A percentile compares a stretch with the other conserved stretches of the same genome.
Evolutionary conservation across 2,888 invertebrate genomes (phyloP).

Genomic region (Tenthredo scrophulariae): DNA sequence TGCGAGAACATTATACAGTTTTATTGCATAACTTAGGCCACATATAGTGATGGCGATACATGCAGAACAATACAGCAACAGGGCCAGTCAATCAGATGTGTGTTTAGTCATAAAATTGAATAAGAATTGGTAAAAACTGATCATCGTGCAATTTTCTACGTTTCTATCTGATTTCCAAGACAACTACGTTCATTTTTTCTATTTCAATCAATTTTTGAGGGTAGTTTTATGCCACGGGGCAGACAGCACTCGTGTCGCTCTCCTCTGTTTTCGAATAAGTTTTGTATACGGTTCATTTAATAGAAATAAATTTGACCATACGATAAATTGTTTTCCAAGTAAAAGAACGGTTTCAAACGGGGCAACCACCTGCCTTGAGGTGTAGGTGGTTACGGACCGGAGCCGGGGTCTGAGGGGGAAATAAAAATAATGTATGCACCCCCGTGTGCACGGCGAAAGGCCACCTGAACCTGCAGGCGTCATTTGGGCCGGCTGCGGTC

Average conservation of each 20-base stretch:
- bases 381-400: slow-evolving; percentile 70
- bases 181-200: neutral
- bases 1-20: neutral
- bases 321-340: slow-evolving; percentile 34
- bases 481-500: slow-evolving; percentile 73
- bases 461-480: slow-evolving; percentile 77
- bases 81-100: neutral
- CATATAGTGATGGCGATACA: neutral
- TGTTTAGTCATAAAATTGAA: neutral
- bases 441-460: slow-evolving; percentile 71
- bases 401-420: slow-evolving; percentile 64
- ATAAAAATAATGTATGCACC: slow-evolving; percentile 77
- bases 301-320: neutral
- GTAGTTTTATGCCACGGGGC: neutral
- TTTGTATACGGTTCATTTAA: neutral
- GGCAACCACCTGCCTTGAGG: slow-evolving; percentile 73
- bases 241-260: neutral
- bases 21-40: neutral
- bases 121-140: neutral
- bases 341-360: slow-evolving; percentile 19
- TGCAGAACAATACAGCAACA: neutral
- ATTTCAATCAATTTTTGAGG: neutral
- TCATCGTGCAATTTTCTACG: neutral
- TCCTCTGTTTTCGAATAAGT: neutral
- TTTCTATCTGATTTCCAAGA: too few species aligned